Conservation (phyloP, 1,140 invertebrate genomes). For the Melipona quadrifasciata region DNA sequence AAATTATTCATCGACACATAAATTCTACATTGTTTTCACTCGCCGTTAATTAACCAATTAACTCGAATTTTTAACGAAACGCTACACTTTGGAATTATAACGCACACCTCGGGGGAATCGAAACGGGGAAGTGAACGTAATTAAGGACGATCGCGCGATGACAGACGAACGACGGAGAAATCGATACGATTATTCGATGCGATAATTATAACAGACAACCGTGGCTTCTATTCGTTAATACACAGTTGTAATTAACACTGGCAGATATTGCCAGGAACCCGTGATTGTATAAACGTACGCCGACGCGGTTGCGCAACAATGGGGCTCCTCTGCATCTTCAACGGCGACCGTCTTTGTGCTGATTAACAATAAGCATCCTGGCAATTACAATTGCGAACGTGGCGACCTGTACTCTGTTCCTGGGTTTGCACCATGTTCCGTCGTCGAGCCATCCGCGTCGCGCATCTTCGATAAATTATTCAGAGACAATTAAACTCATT, state of each 20-base stretch:
- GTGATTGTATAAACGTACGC: slow-evolving; percentile 7
- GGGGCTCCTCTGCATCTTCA: neutral
- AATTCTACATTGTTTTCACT: too few species aligned
- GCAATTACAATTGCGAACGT: slow-evolving; percentile 13
- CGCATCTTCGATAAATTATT: neutral
- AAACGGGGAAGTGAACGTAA: neutral
- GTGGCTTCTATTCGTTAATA: neutral
- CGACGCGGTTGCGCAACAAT: neutral
- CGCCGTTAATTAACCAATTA: too few species aligned
- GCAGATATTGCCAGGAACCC: neutral
- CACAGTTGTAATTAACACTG: slow-evolving; percentile 13
- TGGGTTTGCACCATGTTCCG: too few species aligned
- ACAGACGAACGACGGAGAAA: neutral
- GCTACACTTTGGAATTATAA: neutral
- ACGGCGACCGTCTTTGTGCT: slow-evolving; percentile 19
- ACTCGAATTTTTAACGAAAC: neutral
- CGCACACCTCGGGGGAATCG: neutral
- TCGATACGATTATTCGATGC: neutral
- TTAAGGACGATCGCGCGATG: too few species aligned
- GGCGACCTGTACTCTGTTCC: neutral
- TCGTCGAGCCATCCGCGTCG: neutral
- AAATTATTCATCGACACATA: too few species aligned
- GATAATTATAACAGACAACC: too few species aligned
- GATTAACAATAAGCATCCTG: slow-evolving; percentile 44
- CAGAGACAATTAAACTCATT: neutral